Base-by-base conservation (phyloP, 2,888 invertebrate species). In the Apamea sordens region DNA sequence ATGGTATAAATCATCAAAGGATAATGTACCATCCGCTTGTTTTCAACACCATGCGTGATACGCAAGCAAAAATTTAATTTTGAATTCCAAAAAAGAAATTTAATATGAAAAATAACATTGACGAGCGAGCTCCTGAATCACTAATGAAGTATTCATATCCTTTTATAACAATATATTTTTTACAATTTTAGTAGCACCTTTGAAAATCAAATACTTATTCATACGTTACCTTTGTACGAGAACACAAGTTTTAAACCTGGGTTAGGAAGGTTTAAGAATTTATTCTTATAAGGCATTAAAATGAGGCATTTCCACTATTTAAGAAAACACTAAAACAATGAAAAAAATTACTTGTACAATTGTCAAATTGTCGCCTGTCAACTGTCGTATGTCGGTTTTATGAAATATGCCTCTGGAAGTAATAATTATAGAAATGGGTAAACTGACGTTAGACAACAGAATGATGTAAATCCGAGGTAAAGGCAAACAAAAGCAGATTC, bases 61-160 rank as follows among this genome's bases (percentile, higher is more conserved):
- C 36, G 65, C 47, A 28, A 77, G 3, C 56, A 47, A 67, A 67
- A 67, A 56, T n/a, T 7, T 56, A 32, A 36, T 59, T 77, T 28
- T 21, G 32, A 47, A 47, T 36, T 15, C 7, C 10, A 18, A 77
- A 70, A 56, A 77, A 65, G 5, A 28, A 59, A 59, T 13, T 18
- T 32, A 53, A 32, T 64, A 32, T 24, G 18, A 24, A 44, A 77
- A 53, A 44, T 65, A 76, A 28, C 65, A 77, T 21, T 28, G 36
- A 77, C 18, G n/a, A 32, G 32, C 44, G 10, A 65, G 21, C 47
- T 77, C 41, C 15, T 74, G 47, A 76, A n/a, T 74, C 64, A 44
- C 32, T 77, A 77, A 77, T 77, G 21, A 77, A 77, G 64, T 77
- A 65, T 53, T 76, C 15, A 44, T 28, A 61, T 77, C 6, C n/a